Percentiles rank a stretch among this genome's conserved stretches.
These are phyloP conservation scores for Macrobrachium nipponense DNA, from an alignment of 1,140 invertebrate species.

Conservation along the genomic window DNA sequence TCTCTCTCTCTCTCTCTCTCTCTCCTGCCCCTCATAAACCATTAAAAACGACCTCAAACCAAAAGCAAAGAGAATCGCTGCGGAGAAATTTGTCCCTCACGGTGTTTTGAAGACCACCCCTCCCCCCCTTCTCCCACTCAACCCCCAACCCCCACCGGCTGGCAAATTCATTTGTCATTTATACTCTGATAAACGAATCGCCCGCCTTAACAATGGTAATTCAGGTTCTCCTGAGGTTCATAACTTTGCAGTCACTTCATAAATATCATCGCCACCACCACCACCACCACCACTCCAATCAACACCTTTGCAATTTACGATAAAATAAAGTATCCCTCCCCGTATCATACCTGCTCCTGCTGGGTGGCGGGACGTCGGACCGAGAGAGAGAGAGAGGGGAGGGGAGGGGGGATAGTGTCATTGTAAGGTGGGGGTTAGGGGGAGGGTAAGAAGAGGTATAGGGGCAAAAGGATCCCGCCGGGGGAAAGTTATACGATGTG, in stretches of 20 bases:
- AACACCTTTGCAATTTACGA: constrained; percentile 47
- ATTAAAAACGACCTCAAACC: no score
- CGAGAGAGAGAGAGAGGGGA: not conserved
- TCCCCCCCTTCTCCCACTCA: no score
- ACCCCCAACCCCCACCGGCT: no score
- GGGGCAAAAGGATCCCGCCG: not conserved
- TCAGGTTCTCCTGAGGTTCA: not conserved
- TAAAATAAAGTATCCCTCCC: constrained; percentile 16
- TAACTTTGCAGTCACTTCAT: constrained; percentile 33
- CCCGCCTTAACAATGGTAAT: no score
- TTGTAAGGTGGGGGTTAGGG: no score
- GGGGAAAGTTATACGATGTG: not conserved
- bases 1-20: not conserved
- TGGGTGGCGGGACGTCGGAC: constrained; percentile 28
- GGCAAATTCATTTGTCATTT: no score
- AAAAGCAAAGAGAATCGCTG: no score
- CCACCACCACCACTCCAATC: constrained; percentile 30
- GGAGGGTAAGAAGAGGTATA: no score
- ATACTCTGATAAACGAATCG: no score
- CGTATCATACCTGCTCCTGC: constrained; percentile 43
- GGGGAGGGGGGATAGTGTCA: no score
- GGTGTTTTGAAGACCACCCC: no score
- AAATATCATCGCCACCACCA: constrained; percentile 4
- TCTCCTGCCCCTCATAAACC: not conserved
- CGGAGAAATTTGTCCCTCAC: no score